Evolutionary conservation across 2,797 vertebrate species (phyloP).

Genomic region (Cuculus canorus): DNA sequence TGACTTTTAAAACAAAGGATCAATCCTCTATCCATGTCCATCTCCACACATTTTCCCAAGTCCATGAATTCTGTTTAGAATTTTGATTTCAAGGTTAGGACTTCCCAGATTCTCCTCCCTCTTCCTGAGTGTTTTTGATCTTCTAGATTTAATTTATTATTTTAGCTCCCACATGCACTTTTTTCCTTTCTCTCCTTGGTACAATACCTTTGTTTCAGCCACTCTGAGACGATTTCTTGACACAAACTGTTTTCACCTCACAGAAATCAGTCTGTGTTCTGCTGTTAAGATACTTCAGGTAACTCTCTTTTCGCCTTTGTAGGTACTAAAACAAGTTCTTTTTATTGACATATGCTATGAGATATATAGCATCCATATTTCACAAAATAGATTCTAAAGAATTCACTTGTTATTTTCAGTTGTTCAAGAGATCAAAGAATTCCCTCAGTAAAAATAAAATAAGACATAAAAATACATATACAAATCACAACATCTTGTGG

Average conservation of each 20-base stretch:
- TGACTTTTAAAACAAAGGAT: neutral
- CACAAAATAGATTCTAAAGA: neutral
- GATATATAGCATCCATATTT: neutral
- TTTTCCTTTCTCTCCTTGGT: neutral
- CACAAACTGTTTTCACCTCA: neutral
- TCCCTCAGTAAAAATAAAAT: neutral
- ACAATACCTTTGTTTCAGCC: neutral
- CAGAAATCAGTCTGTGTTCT: neutral
- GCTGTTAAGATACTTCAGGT: neutral
- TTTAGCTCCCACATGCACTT: neutral
- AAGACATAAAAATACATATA: no score
- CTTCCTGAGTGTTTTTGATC: neutral
- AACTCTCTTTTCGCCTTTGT: neutral
- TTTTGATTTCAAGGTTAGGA: neutral
- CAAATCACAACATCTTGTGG: no score
- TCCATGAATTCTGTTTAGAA: neutral
- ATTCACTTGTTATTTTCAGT: neutral
- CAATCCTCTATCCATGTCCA: neutral
- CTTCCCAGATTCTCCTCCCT: neutral
- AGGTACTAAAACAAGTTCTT: neutral
- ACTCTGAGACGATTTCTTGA: neutral
- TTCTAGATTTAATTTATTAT: neutral
- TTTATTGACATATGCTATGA: neutral
- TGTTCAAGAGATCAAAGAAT: neutral
- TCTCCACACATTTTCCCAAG: neutral